These are phyloP conservation scores for Anoura caudifer DNA, from an alignment of 2,113 vertebrate species.

Conservation along the genomic window DNA sequence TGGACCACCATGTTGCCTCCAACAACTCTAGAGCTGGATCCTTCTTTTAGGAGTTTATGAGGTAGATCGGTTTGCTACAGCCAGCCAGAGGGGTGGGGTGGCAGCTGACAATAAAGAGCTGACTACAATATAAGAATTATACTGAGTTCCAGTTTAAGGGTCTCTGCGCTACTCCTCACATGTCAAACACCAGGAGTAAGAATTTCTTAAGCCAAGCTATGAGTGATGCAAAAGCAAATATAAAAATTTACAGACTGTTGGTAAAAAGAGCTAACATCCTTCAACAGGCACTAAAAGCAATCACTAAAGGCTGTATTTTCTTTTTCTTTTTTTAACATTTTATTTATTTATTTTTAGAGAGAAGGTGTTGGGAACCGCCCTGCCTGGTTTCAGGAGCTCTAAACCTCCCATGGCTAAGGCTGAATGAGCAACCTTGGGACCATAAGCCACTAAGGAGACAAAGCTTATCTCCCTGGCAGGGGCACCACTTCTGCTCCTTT, in stretches of 20 bases:
- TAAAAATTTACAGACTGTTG: background rate
- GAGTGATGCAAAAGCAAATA: background rate
- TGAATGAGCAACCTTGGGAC: too few species aligned
- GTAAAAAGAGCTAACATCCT: background rate
- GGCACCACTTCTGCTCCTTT: too few species aligned
- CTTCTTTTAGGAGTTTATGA: background rate
- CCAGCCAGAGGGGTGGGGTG: background rate
- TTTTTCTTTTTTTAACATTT: too few species aligned
- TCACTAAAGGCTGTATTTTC: background rate
- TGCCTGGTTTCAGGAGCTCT: too few species aligned
- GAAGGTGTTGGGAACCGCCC: too few species aligned
- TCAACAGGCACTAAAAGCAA: background rate
- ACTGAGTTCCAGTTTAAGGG: background rate
- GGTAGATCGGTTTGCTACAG: background rate
- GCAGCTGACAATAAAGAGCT: background rate
- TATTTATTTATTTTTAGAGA: too few species aligned
- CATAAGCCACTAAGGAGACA: too few species aligned
- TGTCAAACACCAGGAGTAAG: background rate
- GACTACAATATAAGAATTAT: background rate
- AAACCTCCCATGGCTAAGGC: too few species aligned
- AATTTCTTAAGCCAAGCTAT: background rate
- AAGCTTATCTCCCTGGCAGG: too few species aligned
- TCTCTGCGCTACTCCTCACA: background rate
- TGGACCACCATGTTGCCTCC: background rate
- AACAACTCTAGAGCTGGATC: background rate